Evolutionary conservation across 2,888 invertebrate genomes (phyloP).

Genomic region (Andrena minutula): DNA sequence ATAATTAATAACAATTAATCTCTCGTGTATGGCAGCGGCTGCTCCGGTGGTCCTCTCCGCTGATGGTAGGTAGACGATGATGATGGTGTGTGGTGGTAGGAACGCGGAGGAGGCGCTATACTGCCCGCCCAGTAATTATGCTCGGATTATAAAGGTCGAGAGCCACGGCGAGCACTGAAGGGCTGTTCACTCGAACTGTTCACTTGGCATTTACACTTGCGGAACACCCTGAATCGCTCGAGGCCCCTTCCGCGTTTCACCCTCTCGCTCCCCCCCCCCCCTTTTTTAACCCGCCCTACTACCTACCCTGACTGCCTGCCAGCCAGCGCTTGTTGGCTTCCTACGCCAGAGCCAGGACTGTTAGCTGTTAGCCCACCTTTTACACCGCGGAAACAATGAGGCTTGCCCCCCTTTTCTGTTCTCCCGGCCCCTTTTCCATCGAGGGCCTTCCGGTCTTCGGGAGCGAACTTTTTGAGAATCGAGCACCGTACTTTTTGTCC

Average conservation of each 20-base stretch:
- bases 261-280: conserved; percentile 47
- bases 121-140: conserved; percentile 82
- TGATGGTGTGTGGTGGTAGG: conserved; percentile 52
- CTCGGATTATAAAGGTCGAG: conserved; percentile 85
- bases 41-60: conserved; percentile 55
- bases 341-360: conserved; percentile 52
- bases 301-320: conserved; percentile 41
- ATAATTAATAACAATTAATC: conserved; percentile 85
- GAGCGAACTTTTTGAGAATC: conserved; percentile 72
- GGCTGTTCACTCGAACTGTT: conserved; percentile 84
- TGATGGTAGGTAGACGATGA: conserved; percentile 50
- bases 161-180: conserved; percentile 79
- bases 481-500: conserved; percentile 34
- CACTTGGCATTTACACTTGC: conserved; percentile 84
- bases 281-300: conserved; percentile 27
- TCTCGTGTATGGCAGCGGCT: conserved; percentile 81
- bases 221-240: conserved; percentile 79
- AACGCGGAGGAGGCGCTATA: conserved; percentile 70
- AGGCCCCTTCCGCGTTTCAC: conserved; percentile 68
- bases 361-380: conserved; percentile 74
- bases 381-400: conserved; percentile 79
- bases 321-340: conserved; percentile 44
- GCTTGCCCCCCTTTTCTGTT: conserved; percentile 66
- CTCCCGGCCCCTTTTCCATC: conserved; percentile 66
- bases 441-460: conserved; percentile 75